These are phyloP conservation scores for Sinocyclocheilus grahami DNA, from an alignment of 2,113 vertebrate species.

Conservation along the genomic window DNA sequence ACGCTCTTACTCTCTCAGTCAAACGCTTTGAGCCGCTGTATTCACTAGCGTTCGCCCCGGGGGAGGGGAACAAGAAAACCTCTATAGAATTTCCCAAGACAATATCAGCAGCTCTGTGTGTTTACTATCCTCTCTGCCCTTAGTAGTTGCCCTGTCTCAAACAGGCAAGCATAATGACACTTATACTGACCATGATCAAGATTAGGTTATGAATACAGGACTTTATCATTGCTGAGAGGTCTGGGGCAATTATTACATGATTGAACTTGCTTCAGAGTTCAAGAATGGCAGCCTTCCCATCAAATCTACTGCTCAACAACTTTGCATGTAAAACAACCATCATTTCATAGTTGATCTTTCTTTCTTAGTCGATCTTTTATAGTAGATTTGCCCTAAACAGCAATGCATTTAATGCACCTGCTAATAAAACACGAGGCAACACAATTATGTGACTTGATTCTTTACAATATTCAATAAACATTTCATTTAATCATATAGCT, in stretches of 20 bases:
- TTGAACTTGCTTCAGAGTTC: conserved; percentile 1
- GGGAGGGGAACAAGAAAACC: conserved; percentile 30
- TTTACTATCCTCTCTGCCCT: conserved; percentile 32
- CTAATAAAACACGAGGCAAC: background rate
- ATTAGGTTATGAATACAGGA: background rate
- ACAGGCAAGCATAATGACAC: background rate
- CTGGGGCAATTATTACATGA: background rate
- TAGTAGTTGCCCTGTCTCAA: background rate
- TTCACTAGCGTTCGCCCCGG: background rate
- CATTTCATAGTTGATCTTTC: background rate
- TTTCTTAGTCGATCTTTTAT: too few species aligned
- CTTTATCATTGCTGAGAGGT: background rate
- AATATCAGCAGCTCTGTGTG: background rate
- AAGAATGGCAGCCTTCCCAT: background rate
- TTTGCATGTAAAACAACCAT: background rate
- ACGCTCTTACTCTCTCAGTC: conserved; percentile 1
- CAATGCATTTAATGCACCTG: background rate
- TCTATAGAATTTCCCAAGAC: conserved; percentile 4
- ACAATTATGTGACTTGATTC: background rate
- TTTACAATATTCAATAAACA: background rate
- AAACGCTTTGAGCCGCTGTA: background rate
- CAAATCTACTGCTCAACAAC: background rate
- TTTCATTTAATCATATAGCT: background rate
- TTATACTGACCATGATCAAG: background rate
- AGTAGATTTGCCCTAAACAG: too few species aligned